These are phyloP conservation scores for Spatulosminthurus flaviceps DNA, from an alignment of 2,888 invertebrate genomes.

Conservation along the genomic window DNA sequence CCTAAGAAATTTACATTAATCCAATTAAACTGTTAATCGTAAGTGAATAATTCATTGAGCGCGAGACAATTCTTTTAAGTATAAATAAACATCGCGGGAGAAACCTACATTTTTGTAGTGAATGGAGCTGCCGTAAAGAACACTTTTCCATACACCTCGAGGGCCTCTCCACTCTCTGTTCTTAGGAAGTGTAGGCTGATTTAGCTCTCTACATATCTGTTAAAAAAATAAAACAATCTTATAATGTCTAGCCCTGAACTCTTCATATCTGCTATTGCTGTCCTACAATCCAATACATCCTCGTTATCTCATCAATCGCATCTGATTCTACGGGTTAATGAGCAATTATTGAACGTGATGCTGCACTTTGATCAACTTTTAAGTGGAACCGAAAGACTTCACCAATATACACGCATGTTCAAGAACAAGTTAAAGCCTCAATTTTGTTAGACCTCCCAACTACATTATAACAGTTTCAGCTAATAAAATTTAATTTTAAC, in stretches of 20 bases:
- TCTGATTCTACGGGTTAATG: not conserved
- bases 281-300: not conserved
- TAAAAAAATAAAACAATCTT: constrained; percentile 33
- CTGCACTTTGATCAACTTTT: too few relatives aligned
- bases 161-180: constrained; percentile 75
- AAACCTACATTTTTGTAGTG: constrained; percentile 58
- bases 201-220: constrained; percentile 73
- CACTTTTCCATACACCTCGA: constrained; percentile 73
- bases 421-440: too few relatives aligned
- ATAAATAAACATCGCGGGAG: not conserved
- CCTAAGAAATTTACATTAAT: constrained; percentile 44
- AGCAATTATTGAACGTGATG: too few relatives aligned
- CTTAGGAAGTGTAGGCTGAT: constrained; percentile 72
- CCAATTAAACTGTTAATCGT: too few relatives aligned
- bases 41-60: too few relatives aligned
- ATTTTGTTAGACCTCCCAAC: too few relatives aligned
- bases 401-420: too few relatives aligned
- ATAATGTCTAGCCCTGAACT: not conserved
- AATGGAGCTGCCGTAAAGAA: constrained; percentile 55
- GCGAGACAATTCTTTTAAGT: not conserved
- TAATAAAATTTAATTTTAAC: too few relatives aligned
- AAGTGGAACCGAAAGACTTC: too few relatives aligned
- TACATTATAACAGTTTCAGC: too few relatives aligned
- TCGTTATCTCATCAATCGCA: not conserved
- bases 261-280: not conserved